These are phyloP conservation scores for Chamaetylas fuelleborni DNA, from an alignment of 2,113 vertebrate species.

Conservation along the genomic window DNA sequence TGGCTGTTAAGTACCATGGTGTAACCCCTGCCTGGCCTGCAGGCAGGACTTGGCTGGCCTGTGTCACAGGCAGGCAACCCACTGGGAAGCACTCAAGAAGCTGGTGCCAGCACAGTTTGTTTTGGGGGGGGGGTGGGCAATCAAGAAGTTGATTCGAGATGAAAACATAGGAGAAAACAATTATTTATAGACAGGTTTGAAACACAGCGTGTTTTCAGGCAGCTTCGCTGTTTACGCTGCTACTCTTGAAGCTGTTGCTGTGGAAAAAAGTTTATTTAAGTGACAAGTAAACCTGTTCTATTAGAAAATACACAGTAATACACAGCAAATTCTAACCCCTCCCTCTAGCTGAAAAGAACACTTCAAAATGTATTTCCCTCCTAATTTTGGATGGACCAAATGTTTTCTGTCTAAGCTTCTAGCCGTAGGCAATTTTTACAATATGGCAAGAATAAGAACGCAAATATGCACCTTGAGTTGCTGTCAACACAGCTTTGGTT, in stretches of 20 bases:
- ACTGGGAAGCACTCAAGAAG: not conserved
- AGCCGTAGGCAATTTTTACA: not conserved
- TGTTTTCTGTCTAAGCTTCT: not conserved
- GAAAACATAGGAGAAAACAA: not conserved
- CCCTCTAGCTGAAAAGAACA: not conserved
- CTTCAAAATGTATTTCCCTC: constrained; percentile 10
- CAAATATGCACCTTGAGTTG: not conserved
- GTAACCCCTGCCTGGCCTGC: not conserved
- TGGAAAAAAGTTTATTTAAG: not conserved
- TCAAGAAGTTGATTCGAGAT: not conserved
- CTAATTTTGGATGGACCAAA: not conserved
- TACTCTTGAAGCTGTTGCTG: not conserved
- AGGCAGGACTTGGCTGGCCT: not conserved
- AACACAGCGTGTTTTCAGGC: not conserved
- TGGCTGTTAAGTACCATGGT: fast-evolving
- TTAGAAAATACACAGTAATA: not conserved
- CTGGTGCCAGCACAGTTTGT: not conserved
- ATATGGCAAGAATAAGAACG: not conserved
- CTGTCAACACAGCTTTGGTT: constrained; percentile 14
- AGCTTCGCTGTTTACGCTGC: not conserved
- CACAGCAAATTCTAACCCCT: not conserved
- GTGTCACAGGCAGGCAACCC: not conserved
- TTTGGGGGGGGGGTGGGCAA: not conserved
- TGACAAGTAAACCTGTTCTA: not conserved
- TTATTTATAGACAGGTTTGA: not conserved